Conservation (phyloP, 2,113 vertebrate genomes). For the Saiga tatarica region DNA sequence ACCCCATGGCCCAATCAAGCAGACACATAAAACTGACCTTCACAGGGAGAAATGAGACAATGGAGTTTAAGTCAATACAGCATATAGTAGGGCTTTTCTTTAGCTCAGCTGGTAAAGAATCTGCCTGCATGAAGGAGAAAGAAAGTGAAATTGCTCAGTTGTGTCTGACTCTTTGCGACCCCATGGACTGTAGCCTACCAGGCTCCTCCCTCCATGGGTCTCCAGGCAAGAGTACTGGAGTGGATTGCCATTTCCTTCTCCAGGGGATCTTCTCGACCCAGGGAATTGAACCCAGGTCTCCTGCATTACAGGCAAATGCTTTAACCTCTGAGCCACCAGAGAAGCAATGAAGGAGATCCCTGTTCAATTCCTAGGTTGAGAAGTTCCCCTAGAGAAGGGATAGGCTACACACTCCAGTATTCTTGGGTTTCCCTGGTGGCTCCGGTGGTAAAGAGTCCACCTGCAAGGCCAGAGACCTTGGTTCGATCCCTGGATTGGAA, state of each 20-base stretch:
- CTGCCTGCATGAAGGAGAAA: neutral
- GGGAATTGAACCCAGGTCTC: too few relatives aligned
- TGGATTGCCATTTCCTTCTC: too few relatives aligned
- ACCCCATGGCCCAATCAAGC: neutral
- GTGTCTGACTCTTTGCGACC: too few relatives aligned
- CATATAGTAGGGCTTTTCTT: neutral
- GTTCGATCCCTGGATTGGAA: neutral
- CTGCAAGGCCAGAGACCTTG: neutral
- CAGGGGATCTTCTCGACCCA: too few relatives aligned
- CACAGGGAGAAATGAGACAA: neutral
- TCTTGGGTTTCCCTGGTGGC: neutral
- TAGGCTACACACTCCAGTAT: neutral
- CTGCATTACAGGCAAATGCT: too few relatives aligned
- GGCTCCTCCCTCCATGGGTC: too few relatives aligned
- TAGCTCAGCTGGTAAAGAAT: neutral
- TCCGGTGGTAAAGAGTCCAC: neutral
- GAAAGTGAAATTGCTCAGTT: too few relatives aligned
- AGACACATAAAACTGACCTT: neutral
- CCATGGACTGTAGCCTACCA: too few relatives aligned
- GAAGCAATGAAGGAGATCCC: neutral
- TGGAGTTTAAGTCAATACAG: neutral
- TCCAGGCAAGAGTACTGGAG: too few relatives aligned
- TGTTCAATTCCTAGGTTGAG: neutral
- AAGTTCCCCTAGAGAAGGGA: neutral
- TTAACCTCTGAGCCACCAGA: too few relatives aligned